Evolutionary conservation across 2,113 vertebrate genomes (phyloP), one percentile per base, ranked within the genome.

Genomic region (Gymnarchus niloticus): DNA sequence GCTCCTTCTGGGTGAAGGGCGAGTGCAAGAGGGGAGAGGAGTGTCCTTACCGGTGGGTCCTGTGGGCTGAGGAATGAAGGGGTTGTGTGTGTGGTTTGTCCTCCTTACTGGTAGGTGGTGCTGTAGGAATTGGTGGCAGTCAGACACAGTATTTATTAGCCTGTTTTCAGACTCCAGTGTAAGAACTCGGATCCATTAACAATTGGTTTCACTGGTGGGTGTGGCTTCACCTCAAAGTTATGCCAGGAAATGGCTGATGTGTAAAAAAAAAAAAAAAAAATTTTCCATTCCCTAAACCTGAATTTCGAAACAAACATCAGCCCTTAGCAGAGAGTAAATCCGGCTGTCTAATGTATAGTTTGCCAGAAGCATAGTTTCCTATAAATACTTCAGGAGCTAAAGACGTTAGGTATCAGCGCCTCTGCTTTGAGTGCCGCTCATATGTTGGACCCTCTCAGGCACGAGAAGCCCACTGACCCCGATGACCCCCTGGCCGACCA

Each of bases 1-100:
- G 98, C 85, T 99, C 98, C 88, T 99, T 99, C 91, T 99, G 98
- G 98, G 98, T 99, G 7, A 99, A 99, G 91, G 98, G 98, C 89
- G 98, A 99, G 86, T 99, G 98, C 91, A 98, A 99, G 92, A 95
- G 98, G 94, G 98, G 98, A 81, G 98, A 99, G 85, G 98, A 99
- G 88, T 99, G 98, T 90, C 98, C 98, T 0, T 99, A 99, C 92
- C 98, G 98, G 98, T 96, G 90, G 90, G 86, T 33, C 14, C 1
- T 37, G 6, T 4, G 14, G 25, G 10, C 51, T 51, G 48, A 21
- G 28, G 28, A 52, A 12, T 28, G 14, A n/a, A 10, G 51, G 48
- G n/a, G 4, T 21, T 9, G 41, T 48, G 76, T 51, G 21, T 6
- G 76, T 80, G n/a, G 44, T 81, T 6, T 6, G 1, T 73, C 65